Conservation (phyloP, 2,888 invertebrate species). For the Coelogynopora nodosa region DNA sequence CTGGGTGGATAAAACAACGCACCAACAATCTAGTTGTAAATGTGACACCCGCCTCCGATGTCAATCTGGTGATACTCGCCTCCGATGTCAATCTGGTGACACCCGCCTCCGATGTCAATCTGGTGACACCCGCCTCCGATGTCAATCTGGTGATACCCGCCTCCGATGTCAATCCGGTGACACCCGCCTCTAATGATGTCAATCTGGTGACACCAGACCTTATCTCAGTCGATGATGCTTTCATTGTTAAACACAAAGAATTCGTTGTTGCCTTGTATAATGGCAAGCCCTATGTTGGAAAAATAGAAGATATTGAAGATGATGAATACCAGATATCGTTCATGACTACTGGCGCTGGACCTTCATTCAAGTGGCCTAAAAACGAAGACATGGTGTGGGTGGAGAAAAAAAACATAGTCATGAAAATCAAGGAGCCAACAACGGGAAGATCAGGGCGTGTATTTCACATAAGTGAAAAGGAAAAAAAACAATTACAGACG, state of each 20-base stretch:
- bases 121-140: too few species aligned
- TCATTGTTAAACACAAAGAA: neutral
- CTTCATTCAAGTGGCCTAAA: neutral
- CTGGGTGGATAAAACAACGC: too few species aligned
- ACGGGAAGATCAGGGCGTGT: neutral
- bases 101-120: too few species aligned
- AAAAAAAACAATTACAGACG: neutral
- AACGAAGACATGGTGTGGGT: neutral
- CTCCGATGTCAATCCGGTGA: neutral
- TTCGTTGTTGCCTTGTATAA: neutral
- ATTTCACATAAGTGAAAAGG: neutral
- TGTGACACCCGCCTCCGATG: too few species aligned
- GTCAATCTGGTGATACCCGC: too few species aligned
- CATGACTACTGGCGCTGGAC: neutral
- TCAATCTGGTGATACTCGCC: too few species aligned
- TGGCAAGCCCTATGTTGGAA: neutral
- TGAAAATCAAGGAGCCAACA: neutral
- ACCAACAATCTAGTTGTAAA: too few species aligned
- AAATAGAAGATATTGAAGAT: neutral
- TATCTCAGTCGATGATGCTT: neutral
- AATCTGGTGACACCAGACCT: neutral
- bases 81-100: too few species aligned
- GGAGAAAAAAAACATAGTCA: neutral
- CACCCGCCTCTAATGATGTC: neutral
- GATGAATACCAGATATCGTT: neutral